These are phyloP conservation scores for Menidia menidia DNA, from an alignment of 2,797 vertebrate genomes.

Conservation along the genomic window DNA sequence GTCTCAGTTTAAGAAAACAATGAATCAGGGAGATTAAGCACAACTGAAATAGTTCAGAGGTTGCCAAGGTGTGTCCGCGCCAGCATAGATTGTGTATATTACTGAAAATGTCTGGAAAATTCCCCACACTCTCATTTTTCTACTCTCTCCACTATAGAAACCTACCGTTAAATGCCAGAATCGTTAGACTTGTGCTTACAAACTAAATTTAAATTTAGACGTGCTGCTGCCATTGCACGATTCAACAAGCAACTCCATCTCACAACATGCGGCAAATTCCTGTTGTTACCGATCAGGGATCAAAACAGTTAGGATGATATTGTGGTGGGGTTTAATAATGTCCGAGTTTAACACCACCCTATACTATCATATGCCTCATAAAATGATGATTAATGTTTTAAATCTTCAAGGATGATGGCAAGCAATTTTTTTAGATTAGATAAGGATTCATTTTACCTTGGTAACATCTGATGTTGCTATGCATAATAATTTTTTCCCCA, in stretches of 20 bases:
- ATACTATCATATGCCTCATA: not conserved
- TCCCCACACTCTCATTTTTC: constrained; percentile 44
- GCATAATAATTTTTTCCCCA: not conserved
- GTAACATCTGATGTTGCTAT: not conserved
- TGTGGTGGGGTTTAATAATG: not conserved
- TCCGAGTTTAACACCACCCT: not conserved
- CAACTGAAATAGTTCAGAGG: constrained; percentile 68
- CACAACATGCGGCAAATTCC: not conserved
- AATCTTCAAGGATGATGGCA: not conserved
- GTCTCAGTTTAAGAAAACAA: constrained; percentile 36
- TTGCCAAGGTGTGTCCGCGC: constrained; percentile 55
- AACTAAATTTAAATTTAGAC: too few relatives aligned
- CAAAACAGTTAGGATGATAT: not conserved
- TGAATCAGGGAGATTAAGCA: constrained; percentile 48
- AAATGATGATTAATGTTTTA: not conserved
- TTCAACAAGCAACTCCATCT: too few relatives aligned
- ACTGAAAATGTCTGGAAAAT: constrained; percentile 82
- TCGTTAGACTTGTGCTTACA: not conserved
- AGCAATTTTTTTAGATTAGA: not conserved
- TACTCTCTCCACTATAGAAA: too few relatives aligned
- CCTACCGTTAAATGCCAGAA: not conserved
- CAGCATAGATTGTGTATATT: constrained; percentile 79
- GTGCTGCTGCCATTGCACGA: too few relatives aligned
- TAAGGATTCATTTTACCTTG: not conserved
- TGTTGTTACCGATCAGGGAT: not conserved